Base-by-base conservation (phyloP, 2,113 vertebrate species). In the Myocastor coypus region DNA sequence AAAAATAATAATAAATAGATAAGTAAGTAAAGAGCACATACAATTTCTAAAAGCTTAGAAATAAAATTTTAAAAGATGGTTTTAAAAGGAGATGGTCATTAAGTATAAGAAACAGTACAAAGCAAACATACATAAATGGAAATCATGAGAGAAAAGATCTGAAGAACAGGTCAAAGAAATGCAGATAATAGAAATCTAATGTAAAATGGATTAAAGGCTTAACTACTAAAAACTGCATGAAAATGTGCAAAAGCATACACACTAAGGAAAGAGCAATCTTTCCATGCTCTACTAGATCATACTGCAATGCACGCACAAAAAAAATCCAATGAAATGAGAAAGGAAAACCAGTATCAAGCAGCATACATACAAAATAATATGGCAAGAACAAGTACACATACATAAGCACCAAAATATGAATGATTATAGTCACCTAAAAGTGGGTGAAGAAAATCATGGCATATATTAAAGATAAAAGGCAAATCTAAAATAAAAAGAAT, bases 161-260 rank as follows among this genome's bases (percentile, higher is more conserved):
- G 68, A 75, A 82, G 37, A 83, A 75, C 1, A 66, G 34, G n/a
- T 59, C 46, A 83, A 83, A 42, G 46, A 88, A 87, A 77, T 34
- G 52, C 34, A 87, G 34, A 61, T 63, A 80, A 91, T 11, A 52
- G 40, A 59, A 50, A 84, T 28, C 37, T 66, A 94, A 59, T 78
- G 68, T 55, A 8, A 86, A 91, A 73, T 20, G 40, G 19, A 63
- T 28, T 71, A 77, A 50, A 84, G 40, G 40, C 22, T 71, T 87
- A 87, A 63, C 12, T 42, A 19, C 55, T 81, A 55, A 7, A 26
- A 59, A 77, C 7, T 37, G 22, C 22, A 71, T 63, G 42, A 85
- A 90, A 85, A 90, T 83, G 37, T 68, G 77, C 16, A 89, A 94
- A 87, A 92, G 28, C 16, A 92, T 40, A 42, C 50, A 14, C 10